phyloP scores from a whole-genome alignment of 2,888 invertebrate species.

The Parasteatoda lunata region DNA sequence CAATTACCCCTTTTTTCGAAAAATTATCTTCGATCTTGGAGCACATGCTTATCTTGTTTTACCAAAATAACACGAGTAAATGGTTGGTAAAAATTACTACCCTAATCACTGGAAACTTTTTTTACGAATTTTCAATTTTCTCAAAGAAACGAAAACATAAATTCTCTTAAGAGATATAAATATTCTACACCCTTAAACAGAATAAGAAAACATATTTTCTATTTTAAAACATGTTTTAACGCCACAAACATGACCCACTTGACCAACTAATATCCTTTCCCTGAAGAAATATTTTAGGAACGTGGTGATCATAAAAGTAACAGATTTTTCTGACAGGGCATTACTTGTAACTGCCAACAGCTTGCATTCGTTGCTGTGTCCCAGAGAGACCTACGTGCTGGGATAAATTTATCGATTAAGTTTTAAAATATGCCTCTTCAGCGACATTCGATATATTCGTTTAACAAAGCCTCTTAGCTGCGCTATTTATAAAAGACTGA shows the following conservation, averaged over 20 bases:
- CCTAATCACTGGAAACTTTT: too few species aligned
- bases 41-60: too few species aligned
- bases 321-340: conserved; percentile 45
- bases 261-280: conserved; percentile 28
- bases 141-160: too few species aligned
- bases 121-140: too few species aligned
- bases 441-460: conserved; percentile 11
- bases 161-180: too few species aligned
- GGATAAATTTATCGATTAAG: conserved; percentile 54
- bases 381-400: conserved; percentile 9
- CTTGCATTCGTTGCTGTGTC: conserved; percentile 28
- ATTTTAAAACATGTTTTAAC: background rate
- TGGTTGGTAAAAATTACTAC: too few species aligned
- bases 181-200: too few species aligned
- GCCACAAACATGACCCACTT: conserved; percentile 20
- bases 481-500: conserved; percentile 17
- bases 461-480: conserved; percentile 20
- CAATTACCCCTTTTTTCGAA: too few species aligned
- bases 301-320: conserved; percentile 46
- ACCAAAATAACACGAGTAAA: too few species aligned
- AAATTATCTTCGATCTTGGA: too few species aligned
- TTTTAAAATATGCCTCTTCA: conserved; percentile 29
- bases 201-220: background rate
- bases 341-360: conserved; percentile 60
- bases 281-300: conserved; percentile 31